These are phyloP conservation scores for Ectemnius continuus DNA, from an alignment of 2,888 invertebrate species.

Conservation along the genomic window DNA sequence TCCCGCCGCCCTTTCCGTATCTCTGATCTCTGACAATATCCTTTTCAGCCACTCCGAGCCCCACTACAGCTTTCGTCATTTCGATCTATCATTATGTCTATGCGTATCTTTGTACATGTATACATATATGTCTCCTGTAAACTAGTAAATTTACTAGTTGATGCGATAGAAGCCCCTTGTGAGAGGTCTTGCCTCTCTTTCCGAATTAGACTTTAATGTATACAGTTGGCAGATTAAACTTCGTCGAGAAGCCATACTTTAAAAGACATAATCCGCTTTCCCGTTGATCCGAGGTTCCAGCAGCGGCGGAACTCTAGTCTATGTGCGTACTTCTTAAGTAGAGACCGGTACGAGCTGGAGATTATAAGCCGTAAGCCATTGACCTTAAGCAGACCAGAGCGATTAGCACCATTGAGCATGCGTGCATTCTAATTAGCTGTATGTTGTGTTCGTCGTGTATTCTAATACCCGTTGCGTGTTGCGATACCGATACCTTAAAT, in stretches of 20 bases:
- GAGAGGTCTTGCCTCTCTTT: too few relatives aligned
- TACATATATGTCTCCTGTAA: too few relatives aligned
- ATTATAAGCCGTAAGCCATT: constrained; percentile 44
- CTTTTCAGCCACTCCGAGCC: too few relatives aligned
- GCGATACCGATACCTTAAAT: constrained; percentile 54
- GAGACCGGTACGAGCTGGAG: constrained; percentile 20
- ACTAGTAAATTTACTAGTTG: too few relatives aligned
- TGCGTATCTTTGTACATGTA: too few relatives aligned
- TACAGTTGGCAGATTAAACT: constrained; percentile 26
- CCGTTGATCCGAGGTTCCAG: constrained; percentile 33
- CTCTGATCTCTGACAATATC: too few relatives aligned
- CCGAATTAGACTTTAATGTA: neutral
- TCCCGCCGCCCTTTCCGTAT: too few relatives aligned
- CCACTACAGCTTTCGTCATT: too few relatives aligned
- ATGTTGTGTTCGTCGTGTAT: constrained; percentile 46
- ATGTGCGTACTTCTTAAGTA: constrained; percentile 11
- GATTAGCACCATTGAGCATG: constrained; percentile 69
- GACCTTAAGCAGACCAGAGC: constrained; percentile 45
- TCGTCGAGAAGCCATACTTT: constrained; percentile 30
- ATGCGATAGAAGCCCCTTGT: too few relatives aligned
- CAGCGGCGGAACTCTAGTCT: constrained; percentile 19
- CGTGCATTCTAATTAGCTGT: constrained; percentile 69
- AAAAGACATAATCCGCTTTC: constrained; percentile 55
- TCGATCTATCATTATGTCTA: too few relatives aligned
- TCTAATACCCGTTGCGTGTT: constrained; percentile 42